Base-by-base conservation (phyloP, 2,797 vertebrate genomes). In the Scolopax rusticola region DNA sequence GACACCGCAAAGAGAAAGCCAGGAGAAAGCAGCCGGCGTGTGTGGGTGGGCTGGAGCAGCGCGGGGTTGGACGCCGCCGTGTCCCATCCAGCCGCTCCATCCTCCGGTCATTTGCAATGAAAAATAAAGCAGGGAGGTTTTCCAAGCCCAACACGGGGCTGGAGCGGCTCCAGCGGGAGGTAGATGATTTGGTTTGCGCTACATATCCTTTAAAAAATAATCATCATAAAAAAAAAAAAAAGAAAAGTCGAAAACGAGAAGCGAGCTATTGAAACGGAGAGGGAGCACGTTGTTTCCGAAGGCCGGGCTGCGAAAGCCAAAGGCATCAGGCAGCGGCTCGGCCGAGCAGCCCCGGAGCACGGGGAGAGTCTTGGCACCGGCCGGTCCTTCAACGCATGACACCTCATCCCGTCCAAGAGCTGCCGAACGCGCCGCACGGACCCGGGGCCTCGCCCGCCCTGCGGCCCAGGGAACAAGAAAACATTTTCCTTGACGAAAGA, bases 101-200 rank as follows among this genome's bases (percentile, higher is more conserved):
- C 93, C 92, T 75, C 84, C 18, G 92, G 91, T 94, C 89, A 93
- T 95, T 95, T 90, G 47, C 85, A 84, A 90, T 67, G 56, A 84
- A 89, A 95, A 87, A 83, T 65, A 69, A 67, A 92, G 94, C 94
- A 63, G 95, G 94, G 95, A 95, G 87, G 25, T 57, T 94, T 93
- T 95, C 95, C 96, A 96, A 96, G 86, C 82, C 83, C 93, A 96
- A 94, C 91, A 90, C 57, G 38, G 64, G 79, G 71, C 93, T 97
- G 95, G 95, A 75, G 40, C 0, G 30, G 2, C 10, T 94, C 95
- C 97, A 97, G 93, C 12, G 8, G 86, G 75, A 94, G 94, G 92
- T 85, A 64, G 89, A 81, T 78, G 92, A 60, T 93, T 92, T 43
- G 81, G 83, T 90, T 84, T 78, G 88, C n/a, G 8, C 91, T 90